Conservation (phyloP, 1,140 invertebrate genomes). For the Phthorimaea operculella region DNA sequence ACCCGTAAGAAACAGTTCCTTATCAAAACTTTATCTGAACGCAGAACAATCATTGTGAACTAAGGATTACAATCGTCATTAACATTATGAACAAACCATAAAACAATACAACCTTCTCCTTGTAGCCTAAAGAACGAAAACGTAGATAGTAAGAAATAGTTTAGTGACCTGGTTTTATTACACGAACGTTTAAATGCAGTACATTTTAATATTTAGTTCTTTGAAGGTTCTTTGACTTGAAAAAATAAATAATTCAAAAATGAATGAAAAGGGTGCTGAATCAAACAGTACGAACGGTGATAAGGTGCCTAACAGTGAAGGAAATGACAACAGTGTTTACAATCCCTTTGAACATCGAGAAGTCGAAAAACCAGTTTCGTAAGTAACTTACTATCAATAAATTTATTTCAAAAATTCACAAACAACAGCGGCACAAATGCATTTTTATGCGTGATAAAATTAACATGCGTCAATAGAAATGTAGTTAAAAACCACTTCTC, state of each 20-base stretch:
- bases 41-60: background rate
- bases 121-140: no score
- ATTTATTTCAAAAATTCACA: no score
- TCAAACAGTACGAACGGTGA: background rate
- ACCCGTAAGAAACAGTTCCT: background rate
- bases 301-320: slow-evolving; percentile 14
- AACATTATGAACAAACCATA: background rate
- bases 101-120: background rate
- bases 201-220: no score
- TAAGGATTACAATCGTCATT: background rate
- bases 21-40: slow-evolving; percentile 1
- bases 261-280: background rate
- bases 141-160: no score
- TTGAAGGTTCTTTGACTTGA: background rate
- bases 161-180: no score
- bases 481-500: no score
- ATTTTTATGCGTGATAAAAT: no score
- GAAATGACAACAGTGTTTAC: slow-evolving; percentile 64
- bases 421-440: no score
- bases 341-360: slow-evolving; percentile 75
- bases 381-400: slow-evolving; percentile 40
- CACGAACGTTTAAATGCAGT: no score
- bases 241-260: background rate
- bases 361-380: slow-evolving; percentile 75
- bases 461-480: no score